A percentile compares a stretch with the other conserved stretches of the same genome.
Evolutionary conservation across 2,888 invertebrate species (phyloP).

Genomic region (Blomia tropicalis): DNA sequence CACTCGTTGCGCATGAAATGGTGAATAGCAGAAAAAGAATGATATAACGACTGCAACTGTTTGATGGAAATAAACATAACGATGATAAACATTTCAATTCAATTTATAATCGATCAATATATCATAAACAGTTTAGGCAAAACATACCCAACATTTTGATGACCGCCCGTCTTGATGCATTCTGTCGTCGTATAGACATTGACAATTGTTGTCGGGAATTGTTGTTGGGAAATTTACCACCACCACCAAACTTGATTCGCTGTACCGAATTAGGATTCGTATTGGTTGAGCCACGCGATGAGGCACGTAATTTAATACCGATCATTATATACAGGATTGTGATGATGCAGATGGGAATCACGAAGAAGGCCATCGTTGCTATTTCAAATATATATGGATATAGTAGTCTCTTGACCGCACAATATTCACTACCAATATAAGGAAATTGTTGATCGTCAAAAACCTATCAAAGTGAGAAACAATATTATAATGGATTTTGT

Average conservation of each 20-base stretch:
- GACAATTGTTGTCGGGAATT: slow-evolving; percentile 6
- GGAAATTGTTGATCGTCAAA: not conserved
- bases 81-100: slow-evolving; percentile 23
- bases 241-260: not conserved
- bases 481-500: not conserved
- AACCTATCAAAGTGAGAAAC: not conserved
- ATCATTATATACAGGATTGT: slow-evolving; percentile 51
- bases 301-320: slow-evolving; percentile 31
- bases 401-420: slow-evolving; percentile 45
- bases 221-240: not conserved
- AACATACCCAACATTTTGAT: slow-evolving; percentile 47
- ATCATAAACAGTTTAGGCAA: not conserved
- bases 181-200: slow-evolving; percentile 17
- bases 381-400: slow-evolving; percentile 55
- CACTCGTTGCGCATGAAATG: slow-evolving; percentile 77
- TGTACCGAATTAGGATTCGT: slow-evolving; percentile 14
- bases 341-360: slow-evolving; percentile 70
- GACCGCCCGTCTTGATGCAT: slow-evolving; percentile 32
- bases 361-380: slow-evolving; percentile 61
- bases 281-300: slow-evolving; percentile 12
- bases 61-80: slow-evolving; percentile 31
- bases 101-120: not conserved
- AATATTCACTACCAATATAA: slow-evolving; percentile 36
- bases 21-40: slow-evolving; percentile 79
- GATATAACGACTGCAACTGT: slow-evolving; percentile 47